Conservation (phyloP, 2,113 vertebrate species). For the Siphamia tubifer region DNA sequence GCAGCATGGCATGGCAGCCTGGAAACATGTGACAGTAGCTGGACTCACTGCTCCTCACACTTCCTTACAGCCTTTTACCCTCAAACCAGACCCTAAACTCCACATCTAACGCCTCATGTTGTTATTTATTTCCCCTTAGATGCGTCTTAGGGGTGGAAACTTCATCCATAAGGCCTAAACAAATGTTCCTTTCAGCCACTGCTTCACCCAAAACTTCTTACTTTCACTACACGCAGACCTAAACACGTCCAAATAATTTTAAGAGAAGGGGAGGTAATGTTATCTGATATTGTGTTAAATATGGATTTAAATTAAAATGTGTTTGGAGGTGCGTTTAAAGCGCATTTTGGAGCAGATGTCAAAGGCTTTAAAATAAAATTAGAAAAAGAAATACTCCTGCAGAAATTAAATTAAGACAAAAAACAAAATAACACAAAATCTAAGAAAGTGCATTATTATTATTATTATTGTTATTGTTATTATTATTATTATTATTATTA, state of each 20-base stretch:
- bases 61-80: not conserved
- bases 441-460: no score
- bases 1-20: constrained; percentile 47
- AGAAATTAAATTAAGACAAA: no score
- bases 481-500: no score
- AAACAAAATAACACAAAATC: no score
- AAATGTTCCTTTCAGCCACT: not conserved
- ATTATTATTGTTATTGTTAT: no score
- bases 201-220: not conserved
- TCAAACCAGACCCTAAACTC: not conserved
- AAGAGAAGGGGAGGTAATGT: no score
- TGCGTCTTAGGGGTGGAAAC: not conserved
- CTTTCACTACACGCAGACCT: not conserved
- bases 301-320: no score
- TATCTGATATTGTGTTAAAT: no score
- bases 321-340: no score
- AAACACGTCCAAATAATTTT: not conserved
- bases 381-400: no score
- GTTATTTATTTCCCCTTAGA: not conserved
- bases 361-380: no score
- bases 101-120: not conserved
- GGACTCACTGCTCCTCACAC: not conserved
- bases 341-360: no score
- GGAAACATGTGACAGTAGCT: constrained; percentile 28
- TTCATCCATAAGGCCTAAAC: not conserved